Percentiles rank a stretch among this genome's conserved stretches.
phyloP scores from a whole-genome alignment of 2,797 vertebrate genomes.

The Amniataba percoides region DNA sequence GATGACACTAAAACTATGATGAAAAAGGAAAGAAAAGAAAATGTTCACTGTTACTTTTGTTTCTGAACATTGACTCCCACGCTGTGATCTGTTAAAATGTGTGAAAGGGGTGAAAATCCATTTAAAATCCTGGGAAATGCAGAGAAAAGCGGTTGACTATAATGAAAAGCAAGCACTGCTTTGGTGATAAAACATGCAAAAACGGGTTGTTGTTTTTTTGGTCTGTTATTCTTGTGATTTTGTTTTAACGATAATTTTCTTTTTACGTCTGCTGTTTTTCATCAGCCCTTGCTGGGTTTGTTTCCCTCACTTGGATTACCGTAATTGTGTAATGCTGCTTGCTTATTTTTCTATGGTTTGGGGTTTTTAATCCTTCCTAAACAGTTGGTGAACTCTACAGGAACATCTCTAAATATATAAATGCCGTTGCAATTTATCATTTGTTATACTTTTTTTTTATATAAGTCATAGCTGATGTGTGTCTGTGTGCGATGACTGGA shows the following conservation, averaged over 20 bases:
- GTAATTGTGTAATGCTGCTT: constrained; percentile 1
- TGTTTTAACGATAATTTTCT: neutral
- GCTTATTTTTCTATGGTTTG: constrained; percentile 10
- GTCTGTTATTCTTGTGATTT: neutral
- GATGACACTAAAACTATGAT: neutral
- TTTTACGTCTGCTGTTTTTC: neutral
- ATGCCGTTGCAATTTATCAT: neutral
- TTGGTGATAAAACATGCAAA: neutral
- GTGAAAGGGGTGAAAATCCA: neutral
- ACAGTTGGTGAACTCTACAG: neutral
- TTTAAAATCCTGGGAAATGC: neutral
- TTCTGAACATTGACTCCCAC: neutral
- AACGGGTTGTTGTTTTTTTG: neutral
- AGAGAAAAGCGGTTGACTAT: neutral
- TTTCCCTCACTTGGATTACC: neutral
- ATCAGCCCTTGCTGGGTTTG: neutral
- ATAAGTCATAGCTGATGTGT: neutral
- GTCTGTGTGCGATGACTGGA: neutral
- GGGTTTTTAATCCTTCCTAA: constrained; percentile 18
- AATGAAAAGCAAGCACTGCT: neutral
- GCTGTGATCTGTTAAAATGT: neutral
- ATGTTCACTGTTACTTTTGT: neutral
- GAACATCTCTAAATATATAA: neutral
- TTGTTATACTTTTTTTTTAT: neutral
- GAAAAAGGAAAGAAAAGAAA: constrained; percentile 2